Evolutionary conservation across 2,113 vertebrate genomes (phyloP).

Genomic region (Percina caprodes): DNA sequence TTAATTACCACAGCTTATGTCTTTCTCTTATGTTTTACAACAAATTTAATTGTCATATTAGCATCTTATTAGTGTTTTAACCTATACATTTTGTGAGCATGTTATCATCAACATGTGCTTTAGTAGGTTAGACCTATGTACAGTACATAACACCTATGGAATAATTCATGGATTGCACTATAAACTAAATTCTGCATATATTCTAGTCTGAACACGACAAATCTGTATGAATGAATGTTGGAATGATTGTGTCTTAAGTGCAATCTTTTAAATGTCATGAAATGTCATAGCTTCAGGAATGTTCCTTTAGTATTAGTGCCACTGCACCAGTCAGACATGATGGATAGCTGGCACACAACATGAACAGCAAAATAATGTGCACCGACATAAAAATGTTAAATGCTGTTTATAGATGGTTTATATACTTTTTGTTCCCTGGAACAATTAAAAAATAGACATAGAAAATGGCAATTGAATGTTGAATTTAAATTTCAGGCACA

Average conservation of each 20-base stretch:
- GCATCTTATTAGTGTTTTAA: neutral
- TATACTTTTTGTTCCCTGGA: neutral
- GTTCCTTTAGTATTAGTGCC: constrained; percentile 3
- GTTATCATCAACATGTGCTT: neutral
- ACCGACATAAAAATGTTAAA: constrained; percentile 15
- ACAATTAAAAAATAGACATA: neutral
- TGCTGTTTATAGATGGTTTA: neutral
- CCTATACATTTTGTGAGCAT: neutral
- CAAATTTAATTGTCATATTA: neutral
- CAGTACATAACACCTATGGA: too few relatives aligned
- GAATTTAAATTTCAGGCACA: neutral
- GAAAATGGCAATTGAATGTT: constrained; percentile 17
- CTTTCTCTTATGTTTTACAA: neutral
- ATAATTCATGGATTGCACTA: neutral
- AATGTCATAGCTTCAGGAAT: constrained; percentile 21
- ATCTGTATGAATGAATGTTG: neutral
- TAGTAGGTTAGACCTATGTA: neutral
- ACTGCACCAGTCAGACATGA: constrained; percentile 16
- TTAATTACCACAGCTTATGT: neutral
- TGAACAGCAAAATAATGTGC: neutral
- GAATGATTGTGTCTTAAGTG: neutral
- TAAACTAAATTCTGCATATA: neutral
- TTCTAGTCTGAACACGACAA: neutral
- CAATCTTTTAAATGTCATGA: constrained; percentile 31
- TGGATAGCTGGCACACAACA: neutral